Evolutionary conservation across 2,888 invertebrate species (phyloP).

Genomic region (Koerneria pararmatus): DNA sequence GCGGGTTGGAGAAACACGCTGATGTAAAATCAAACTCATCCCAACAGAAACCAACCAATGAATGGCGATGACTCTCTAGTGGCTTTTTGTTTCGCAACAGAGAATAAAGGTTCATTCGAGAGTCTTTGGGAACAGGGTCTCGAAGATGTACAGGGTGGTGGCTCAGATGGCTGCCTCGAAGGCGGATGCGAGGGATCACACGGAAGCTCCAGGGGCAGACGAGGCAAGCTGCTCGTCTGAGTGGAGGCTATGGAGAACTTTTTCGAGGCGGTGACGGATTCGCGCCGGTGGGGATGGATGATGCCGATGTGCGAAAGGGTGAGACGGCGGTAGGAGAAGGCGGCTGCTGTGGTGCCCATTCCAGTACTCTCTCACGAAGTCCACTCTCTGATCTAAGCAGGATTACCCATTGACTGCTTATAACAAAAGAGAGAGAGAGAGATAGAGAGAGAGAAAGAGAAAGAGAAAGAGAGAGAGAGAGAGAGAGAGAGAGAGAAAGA

Average conservation of each 20-base stretch:
- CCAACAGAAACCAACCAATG: too few species aligned
- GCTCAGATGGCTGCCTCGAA: constrained; percentile 29
- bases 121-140: too few species aligned
- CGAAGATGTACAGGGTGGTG: constrained; percentile 17
- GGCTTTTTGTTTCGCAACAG: background rate
- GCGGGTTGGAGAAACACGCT: too few species aligned
- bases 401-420: too few species aligned
- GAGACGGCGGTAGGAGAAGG: constrained; percentile 41
- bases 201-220: constrained; percentile 6
- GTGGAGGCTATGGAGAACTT: constrained; percentile 18
- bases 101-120: too few species aligned
- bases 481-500: background rate
- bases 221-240: background rate
- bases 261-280: background rate
- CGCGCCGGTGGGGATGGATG: background rate
- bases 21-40: too few species aligned
- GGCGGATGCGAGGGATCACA: constrained; percentile 36
- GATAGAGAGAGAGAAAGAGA: background rate
- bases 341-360: constrained; percentile 48
- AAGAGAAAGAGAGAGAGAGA: background rate
- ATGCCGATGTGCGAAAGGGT: constrained; percentile 38
- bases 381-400: too few species aligned
- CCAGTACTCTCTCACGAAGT: too few species aligned
- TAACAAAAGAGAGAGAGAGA: too few species aligned
- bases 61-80: too few species aligned